Conservation (phyloP, 2,888 invertebrate genomes). For the Caenorhabditis sp. region DNA sequence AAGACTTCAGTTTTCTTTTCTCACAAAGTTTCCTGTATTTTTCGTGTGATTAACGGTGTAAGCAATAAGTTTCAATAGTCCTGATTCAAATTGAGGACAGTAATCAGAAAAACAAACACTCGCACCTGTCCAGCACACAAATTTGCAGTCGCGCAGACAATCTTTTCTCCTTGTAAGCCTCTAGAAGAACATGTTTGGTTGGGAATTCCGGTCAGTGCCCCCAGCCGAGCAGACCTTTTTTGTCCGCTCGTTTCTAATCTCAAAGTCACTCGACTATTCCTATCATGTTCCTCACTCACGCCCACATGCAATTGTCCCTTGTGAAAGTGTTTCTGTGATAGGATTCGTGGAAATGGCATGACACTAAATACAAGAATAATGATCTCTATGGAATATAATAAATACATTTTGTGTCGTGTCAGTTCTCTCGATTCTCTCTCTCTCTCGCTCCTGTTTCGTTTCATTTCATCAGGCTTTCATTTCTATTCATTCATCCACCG, state of each 20-base stretch:
- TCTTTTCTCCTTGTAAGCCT: conserved; percentile 47
- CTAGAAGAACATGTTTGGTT: conserved; percentile 42
- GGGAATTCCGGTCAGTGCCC: conserved; percentile 39
- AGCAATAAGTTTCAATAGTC: conserved; percentile 17
- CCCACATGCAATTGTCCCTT: neutral
- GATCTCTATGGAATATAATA: neutral
- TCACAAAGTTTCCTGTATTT: neutral
- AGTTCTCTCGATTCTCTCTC: no score
- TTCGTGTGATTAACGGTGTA: no score
- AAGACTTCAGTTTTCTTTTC: no score
- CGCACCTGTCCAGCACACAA: conserved; percentile 38
- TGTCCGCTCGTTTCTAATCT: conserved; percentile 41
- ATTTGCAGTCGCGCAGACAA: conserved; percentile 21
- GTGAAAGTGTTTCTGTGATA: neutral
- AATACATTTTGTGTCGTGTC: neutral
- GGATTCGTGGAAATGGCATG: neutral
- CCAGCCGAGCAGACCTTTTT: conserved; percentile 43
- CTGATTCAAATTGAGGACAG: conserved; percentile 35
- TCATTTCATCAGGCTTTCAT: neutral
- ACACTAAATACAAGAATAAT: neutral
- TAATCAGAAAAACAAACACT: conserved; percentile 47
- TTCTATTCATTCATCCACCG: neutral
- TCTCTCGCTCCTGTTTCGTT: neutral
- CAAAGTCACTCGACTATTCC: conserved; percentile 35
- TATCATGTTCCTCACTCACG: conserved; percentile 31